phyloP scores from a whole-genome alignment of 2,888 invertebrate species.

The Plagiodera versicolora region DNA sequence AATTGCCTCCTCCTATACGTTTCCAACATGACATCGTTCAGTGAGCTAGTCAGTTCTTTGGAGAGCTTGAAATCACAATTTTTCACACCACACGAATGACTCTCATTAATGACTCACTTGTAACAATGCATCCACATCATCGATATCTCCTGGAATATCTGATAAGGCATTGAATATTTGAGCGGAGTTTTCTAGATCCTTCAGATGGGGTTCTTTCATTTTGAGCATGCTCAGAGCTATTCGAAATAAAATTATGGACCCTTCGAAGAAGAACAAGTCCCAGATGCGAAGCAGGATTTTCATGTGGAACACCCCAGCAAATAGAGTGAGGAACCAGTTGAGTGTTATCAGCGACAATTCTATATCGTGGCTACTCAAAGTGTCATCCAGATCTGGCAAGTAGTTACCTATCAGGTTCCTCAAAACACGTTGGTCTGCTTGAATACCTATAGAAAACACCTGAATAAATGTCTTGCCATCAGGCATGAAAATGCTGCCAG shows the following conservation, averaged over 20 bases:
- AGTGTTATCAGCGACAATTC: constrained; percentile 93
- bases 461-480: too few species aligned
- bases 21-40: constrained; percentile 83
- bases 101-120: constrained; percentile 59
- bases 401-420: constrained; percentile 88
- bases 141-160: constrained; percentile 91
- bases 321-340: constrained; percentile 97
- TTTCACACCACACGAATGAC: background rate
- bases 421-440: constrained; percentile 96
- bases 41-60: constrained; percentile 74
- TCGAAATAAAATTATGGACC: constrained; percentile 92
- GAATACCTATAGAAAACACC: constrained; percentile 68
- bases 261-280: constrained; percentile 97
- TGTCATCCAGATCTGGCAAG: constrained; percentile 85
- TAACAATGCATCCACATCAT: constrained; percentile 86
- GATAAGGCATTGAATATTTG: constrained; percentile 97
- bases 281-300: constrained; percentile 91
- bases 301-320: constrained; percentile 96
- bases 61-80: constrained; percentile 57
- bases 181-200: constrained; percentile 89
- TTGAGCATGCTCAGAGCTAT: constrained; percentile 93
- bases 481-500: background rate
- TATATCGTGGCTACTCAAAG: constrained; percentile 91
- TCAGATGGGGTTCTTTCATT: constrained; percentile 80
- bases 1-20: constrained; percentile 89